Conservation (phyloP, 2,888 invertebrate species). For the Panopea generosa region DNA sequence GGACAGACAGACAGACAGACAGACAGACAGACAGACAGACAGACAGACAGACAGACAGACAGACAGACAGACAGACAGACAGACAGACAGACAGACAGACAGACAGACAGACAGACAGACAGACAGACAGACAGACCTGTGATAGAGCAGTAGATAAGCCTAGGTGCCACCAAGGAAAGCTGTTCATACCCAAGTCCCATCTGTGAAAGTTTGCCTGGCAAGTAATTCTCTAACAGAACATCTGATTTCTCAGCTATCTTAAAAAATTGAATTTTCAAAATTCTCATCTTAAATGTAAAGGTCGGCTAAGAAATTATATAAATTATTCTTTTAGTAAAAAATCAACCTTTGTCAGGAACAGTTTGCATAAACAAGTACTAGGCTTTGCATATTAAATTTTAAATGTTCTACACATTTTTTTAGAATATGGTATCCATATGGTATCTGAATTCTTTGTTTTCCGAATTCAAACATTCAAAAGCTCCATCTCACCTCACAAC, state of each 20-base stretch:
- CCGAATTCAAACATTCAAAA: no score
- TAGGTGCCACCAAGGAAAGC: conserved; percentile 90
- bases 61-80: no score
- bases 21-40: no score
- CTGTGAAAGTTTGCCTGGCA: conserved; percentile 93
- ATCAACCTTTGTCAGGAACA: neutral
- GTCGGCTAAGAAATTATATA: conserved; percentile 79
- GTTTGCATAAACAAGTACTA: neutral
- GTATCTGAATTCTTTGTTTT: no score
- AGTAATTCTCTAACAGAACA: conserved; percentile 96
- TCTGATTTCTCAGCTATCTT: conserved; percentile 92
- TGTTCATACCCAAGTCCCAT: conserved; percentile 93
- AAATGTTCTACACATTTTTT: no score
- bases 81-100: no score
- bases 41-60: no score
- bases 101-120: no score
- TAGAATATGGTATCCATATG: no score
- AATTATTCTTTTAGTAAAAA: neutral
- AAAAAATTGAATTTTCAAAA: conserved; percentile 21
- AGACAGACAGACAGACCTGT: conserved; percentile 87
- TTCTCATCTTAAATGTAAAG: conserved; percentile 84
- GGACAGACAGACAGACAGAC: no score
- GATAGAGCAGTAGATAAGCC: conserved; percentile 96
- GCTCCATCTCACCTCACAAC: no score
- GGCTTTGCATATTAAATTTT: no score